phyloP scores from a whole-genome alignment of 1,140 invertebrate species.

The Agrypnia vestita region DNA sequence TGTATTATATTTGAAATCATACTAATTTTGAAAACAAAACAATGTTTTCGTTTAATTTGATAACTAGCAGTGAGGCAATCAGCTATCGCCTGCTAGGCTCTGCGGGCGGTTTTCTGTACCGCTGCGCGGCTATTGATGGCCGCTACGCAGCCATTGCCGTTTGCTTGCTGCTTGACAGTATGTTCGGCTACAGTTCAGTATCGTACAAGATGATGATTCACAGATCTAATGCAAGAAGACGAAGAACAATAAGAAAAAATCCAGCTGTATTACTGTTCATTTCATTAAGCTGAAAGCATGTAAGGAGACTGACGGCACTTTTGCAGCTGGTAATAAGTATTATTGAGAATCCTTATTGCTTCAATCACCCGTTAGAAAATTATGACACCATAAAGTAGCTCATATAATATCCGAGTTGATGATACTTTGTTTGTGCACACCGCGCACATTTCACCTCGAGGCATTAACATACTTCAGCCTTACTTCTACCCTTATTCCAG shows the following conservation, averaged over 20 bases:
- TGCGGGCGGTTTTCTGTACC: no score
- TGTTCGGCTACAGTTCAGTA: no score
- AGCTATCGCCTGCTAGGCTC: no score
- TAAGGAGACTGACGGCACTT: not conserved
- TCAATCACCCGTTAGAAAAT: constrained; percentile 22
- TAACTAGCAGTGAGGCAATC: no score
- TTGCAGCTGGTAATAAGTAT: not conserved
- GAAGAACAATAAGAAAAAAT: not conserved
- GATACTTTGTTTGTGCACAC: constrained; percentile 30
- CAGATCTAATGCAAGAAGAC: not conserved
- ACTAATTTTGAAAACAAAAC: no score
- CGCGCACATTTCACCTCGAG: constrained; percentile 12
- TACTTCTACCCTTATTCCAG: constrained; percentile 4
- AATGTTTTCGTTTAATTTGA: no score
- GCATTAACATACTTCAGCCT: constrained; percentile 17
- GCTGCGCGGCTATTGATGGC: no score
- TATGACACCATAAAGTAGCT: constrained; percentile 25
- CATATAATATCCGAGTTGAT: constrained; percentile 29
- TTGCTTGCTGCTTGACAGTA: no score
- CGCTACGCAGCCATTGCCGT: no score
- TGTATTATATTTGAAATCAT: no score
- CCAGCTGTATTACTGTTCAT: not conserved
- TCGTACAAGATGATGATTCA: no score
- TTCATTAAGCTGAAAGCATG: not conserved
- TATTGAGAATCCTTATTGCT: constrained; percentile 1